These are phyloP conservation scores for Diploscapter pachys DNA, from an alignment of 1,140 invertebrate species.

Conservation along the genomic window DNA sequence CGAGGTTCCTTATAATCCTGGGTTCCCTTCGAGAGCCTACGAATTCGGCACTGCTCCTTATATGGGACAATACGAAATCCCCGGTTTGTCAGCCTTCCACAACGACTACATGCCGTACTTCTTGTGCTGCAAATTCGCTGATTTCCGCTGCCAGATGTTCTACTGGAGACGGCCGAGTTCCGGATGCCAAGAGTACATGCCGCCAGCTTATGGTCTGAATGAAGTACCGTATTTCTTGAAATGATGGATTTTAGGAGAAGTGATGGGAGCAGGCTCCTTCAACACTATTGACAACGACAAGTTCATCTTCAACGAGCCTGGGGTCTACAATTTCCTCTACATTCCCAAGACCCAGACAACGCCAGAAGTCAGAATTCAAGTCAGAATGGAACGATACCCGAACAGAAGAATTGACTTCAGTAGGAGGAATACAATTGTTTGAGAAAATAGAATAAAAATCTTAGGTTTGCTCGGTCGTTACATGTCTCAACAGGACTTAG, in stretches of 20 bases:
- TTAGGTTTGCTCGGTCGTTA: conserved; percentile 55
- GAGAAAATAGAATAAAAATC: conserved; percentile 20
- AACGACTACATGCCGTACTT: conserved; percentile 59
- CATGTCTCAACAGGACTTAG: conserved; percentile 52
- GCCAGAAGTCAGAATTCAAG: conserved; percentile 56
- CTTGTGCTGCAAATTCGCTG: conserved; percentile 56
- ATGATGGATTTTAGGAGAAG: conserved; percentile 17
- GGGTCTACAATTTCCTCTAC: conserved; percentile 56
- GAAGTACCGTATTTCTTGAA: not conserved
- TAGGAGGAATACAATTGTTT: conserved; percentile 13
- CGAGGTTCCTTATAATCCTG: conserved; percentile 56
- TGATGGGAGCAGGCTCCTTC: conserved; percentile 50
- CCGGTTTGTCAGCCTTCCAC: conserved; percentile 54
- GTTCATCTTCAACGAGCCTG: conserved; percentile 58
- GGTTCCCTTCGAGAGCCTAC: conserved; percentile 55
- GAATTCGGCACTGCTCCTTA: conserved; percentile 58
- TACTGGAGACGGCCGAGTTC: conserved; percentile 56
- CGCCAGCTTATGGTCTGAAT: conserved; percentile 52
- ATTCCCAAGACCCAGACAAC: conserved; percentile 52
- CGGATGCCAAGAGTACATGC: conserved; percentile 57
- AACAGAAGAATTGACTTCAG: conserved; percentile 54
- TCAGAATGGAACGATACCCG: conserved; percentile 55
- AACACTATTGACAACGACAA: conserved; percentile 58
- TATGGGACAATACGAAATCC: conserved; percentile 53
- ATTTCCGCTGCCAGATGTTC: conserved; percentile 58